Percentiles rank a stretch among this genome's conserved stretches.
Evolutionary conservation across 1,140 invertebrate species (phyloP).

Genomic region (Gyrodactylus bullatarudis): DNA sequence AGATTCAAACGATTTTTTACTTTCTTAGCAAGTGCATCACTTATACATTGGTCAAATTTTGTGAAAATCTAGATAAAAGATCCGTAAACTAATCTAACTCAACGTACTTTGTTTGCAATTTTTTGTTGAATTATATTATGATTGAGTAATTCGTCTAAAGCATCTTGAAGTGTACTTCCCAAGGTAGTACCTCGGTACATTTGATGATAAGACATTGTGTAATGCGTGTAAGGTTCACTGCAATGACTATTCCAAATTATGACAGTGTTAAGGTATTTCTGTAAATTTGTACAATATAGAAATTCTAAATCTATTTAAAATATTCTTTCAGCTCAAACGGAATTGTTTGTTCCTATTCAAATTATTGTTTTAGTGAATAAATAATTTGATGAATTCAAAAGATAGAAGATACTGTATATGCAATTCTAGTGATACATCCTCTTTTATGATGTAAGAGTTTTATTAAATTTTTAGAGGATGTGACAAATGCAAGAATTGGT

Average conservation of each 20-base stretch:
- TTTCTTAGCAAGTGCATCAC: background rate
- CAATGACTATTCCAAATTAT: background rate
- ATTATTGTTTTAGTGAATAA: too few relatives aligned
- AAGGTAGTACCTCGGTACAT: constrained; percentile 3
- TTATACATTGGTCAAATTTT: background rate
- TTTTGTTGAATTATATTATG: background rate
- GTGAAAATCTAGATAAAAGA: background rate
- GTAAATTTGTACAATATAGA: background rate
- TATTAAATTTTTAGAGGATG: constrained; percentile 32
- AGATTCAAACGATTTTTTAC: constrained; percentile 5
- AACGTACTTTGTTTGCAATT: background rate
- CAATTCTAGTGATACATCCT: background rate
- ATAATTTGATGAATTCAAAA: background rate
- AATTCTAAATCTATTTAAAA: background rate
- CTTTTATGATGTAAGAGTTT: constrained; percentile 3
- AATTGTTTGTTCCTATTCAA: too few relatives aligned
- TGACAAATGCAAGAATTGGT: constrained; percentile 90
- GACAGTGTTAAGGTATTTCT: background rate
- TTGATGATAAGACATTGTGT: background rate
- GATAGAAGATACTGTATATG: background rate
- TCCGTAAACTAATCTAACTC: background rate
- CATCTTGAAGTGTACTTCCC: background rate
- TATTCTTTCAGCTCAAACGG: too few relatives aligned
- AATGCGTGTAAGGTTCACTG: background rate
- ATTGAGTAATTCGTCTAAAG: background rate